phyloP scores from a whole-genome alignment of 2,797 vertebrate genomes.

The Pagetopsis macropterus region DNA sequence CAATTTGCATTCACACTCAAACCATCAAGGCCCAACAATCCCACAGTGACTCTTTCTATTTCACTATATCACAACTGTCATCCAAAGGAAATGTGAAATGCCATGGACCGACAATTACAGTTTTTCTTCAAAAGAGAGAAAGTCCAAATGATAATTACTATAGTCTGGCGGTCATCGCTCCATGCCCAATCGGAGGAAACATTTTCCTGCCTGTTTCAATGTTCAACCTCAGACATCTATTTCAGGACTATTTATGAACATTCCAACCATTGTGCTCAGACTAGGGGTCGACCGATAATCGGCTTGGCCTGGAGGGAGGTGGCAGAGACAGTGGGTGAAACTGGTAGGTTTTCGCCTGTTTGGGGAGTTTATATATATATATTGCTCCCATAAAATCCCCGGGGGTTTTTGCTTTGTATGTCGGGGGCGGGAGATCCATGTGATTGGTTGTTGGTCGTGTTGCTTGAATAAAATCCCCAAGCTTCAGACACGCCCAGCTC shows the following conservation, averaged over 20 bases:
- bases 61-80: slow-evolving; percentile 61
- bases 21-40: slow-evolving; percentile 70
- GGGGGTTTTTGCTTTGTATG: no score
- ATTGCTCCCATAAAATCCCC: no score
- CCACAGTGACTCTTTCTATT: slow-evolving; percentile 63
- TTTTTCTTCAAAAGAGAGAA: slow-evolving; percentile 39
- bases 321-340: no score
- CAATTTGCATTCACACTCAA: slow-evolving; percentile 77
- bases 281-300: neutral
- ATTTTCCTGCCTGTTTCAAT: slow-evolving; percentile 35
- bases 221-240: slow-evolving; percentile 50
- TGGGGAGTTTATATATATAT: no score
- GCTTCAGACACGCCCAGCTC: no score
- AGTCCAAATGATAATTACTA: slow-evolving; percentile 64
- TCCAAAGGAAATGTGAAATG: slow-evolving; percentile 55
- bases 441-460: no score
- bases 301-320: no score
- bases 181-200: slow-evolving; percentile 47
- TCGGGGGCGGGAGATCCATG: no score
- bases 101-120: slow-evolving; percentile 58
- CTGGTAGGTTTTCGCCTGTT: no score
- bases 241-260: slow-evolving; percentile 20
- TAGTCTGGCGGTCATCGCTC: slow-evolving; percentile 26
- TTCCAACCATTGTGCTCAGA: slow-evolving; percentile 18
- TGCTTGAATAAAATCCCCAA: no score